Conservation (phyloP, 2,113 vertebrate species). For the Cricetomys ansorgei region DNA sequence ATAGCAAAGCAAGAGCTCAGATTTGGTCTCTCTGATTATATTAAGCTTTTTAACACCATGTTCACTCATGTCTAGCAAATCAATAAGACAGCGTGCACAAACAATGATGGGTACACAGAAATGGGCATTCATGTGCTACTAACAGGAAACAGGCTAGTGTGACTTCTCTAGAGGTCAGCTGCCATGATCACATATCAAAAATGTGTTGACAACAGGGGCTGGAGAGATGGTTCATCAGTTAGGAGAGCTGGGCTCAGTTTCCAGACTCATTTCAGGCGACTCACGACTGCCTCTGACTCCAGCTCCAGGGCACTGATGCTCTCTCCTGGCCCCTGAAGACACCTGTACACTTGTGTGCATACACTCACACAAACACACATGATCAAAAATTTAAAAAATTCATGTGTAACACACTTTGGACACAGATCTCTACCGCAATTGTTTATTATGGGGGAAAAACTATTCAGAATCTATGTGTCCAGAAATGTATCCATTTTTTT, state of each 20-base stretch:
- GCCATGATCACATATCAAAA: background rate
- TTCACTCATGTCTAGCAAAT: background rate
- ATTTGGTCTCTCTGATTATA: background rate
- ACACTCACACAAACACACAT: background rate
- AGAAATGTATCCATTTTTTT: background rate
- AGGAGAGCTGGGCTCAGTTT: background rate
- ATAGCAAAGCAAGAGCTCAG: background rate
- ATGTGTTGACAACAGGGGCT: slow-evolving; percentile 22
- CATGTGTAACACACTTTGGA: background rate
- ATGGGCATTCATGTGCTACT: accelerated
- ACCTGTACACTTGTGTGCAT: background rate
- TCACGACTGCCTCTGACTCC: background rate
- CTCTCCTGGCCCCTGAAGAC: background rate
- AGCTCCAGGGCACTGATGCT: background rate
- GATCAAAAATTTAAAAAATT: background rate
- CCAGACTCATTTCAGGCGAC: background rate
- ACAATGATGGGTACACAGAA: background rate
- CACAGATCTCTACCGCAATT: background rate
- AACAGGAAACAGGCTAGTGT: background rate
- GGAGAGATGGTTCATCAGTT: background rate
- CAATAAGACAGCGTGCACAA: background rate
- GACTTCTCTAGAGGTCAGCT: slow-evolving; percentile 10
- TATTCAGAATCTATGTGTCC: background rate
- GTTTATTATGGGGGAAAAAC: background rate
- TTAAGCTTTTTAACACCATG: background rate